phyloP scores from a whole-genome alignment of 2,113 vertebrate species.

The Ciconia boyciana region DNA sequence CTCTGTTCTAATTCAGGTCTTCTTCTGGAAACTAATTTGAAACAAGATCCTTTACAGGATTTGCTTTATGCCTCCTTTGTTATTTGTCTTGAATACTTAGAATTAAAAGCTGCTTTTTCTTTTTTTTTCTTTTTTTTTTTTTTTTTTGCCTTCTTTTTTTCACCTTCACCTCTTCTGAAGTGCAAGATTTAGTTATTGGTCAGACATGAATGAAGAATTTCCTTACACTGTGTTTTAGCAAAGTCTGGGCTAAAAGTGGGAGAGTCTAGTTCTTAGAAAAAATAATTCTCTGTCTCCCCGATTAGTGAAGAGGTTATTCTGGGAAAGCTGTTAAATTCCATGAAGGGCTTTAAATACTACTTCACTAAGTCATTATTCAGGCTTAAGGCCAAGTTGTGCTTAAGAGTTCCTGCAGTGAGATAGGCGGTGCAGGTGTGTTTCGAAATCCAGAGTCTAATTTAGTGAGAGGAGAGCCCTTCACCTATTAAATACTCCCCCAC shows the following conservation, averaged over 20 bases:
- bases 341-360: background rate
- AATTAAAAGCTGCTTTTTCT: background rate
- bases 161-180: background rate
- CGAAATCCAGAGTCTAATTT: background rate
- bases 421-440: background rate
- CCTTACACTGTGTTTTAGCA: background rate
- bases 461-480: background rate
- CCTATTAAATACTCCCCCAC: background rate
- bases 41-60: background rate
- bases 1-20: background rate
- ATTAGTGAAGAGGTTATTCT: slow-evolving; percentile 28
- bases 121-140: no score
- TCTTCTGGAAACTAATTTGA: background rate
- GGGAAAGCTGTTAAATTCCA: background rate
- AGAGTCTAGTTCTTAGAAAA: slow-evolving; percentile 1
- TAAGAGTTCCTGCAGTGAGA: background rate
- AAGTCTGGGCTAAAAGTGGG: background rate
- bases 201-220: background rate
- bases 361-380: background rate
- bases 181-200: background rate
- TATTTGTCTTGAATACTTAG: background rate
- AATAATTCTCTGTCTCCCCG: background rate
- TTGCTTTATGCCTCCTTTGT: background rate
- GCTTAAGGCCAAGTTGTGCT: background rate
- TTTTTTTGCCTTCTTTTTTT: background rate